phyloP scores from a whole-genome alignment of 2,113 vertebrate species.

The Procavia capensis region DNA sequence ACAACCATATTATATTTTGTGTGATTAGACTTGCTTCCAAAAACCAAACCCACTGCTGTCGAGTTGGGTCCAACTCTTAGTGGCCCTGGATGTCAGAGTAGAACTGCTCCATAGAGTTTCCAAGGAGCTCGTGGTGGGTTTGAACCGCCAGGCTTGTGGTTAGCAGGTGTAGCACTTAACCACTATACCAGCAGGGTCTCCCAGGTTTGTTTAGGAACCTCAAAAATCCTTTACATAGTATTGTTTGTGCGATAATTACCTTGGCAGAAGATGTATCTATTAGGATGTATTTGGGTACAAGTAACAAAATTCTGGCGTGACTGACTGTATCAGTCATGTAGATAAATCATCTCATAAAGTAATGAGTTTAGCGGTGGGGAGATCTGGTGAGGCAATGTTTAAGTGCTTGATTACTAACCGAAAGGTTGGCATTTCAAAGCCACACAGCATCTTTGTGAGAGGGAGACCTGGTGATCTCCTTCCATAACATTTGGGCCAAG shows the following conservation, averaged over 20 bases:
- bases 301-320: accelerated
- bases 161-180: no score
- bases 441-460: background rate
- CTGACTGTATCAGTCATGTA: background rate
- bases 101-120: no score
- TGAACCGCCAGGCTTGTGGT: no score
- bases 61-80: no score
- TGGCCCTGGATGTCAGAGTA: no score
- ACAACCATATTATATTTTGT: background rate
- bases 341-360: background rate
- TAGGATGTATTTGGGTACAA: background rate
- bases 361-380: background rate
- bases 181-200: no score
- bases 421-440: background rate
- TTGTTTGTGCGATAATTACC: accelerated
- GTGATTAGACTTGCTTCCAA: no score
- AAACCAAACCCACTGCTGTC: no score
- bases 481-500: background rate
- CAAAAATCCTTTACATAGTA: accelerated
- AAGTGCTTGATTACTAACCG: background rate
- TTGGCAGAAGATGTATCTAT: background rate
- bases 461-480: background rate
- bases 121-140: no score
- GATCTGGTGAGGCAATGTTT: background rate
- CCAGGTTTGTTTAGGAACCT: background rate